Evolutionary conservation across 2,797 vertebrate species (phyloP), one percentile per base, ranked within the genome.

Genomic region (Pseudocheirus occidentalis): DNA sequence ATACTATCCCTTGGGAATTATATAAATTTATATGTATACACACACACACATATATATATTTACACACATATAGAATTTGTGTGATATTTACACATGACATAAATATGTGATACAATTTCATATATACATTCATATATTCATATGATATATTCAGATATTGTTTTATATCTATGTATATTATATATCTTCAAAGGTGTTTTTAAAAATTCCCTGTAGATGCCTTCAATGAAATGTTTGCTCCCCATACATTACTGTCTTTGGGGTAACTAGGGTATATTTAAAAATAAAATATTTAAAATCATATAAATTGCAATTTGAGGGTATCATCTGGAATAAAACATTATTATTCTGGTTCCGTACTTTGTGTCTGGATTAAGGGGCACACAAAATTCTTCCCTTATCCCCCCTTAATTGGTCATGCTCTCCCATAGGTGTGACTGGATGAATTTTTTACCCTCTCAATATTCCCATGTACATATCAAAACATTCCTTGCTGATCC

Each of bases 261-360:
- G 94, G 91, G 91, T 95, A 87, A 94, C 57, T 90, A 97, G 91
- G 55, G 52, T 90, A 9, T 52, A 62, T 94, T 93, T 90, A 18
- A 92, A 94, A 97, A 97, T 52, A 16, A 34, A 55, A 50, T 94
- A 93, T 90, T 73, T 93, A 58, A 94, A 95, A 94, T 52, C 90
- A 55, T 91, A 94, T 40, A 87, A 90, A 16, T 28, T 50, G 95
- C 87, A 95, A 95, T 96, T 73, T 0, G 58, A 95, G 52, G 62
- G 53, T 57, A 50, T 56, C 28, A 29, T 91, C 34, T 93, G 40
- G 92, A 95, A 27, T 40, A 73, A 73, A 24, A 55, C 90, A 95
- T 54, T 34, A 2, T 50, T 93, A 62, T 29, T 92, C 92, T 87
- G 81, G 92, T 27, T 91, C 90, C 59, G 96, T 57, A 90, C 55